phyloP scores from a whole-genome alignment of 2,888 invertebrate genomes.

The Gortyna flavago region DNA sequence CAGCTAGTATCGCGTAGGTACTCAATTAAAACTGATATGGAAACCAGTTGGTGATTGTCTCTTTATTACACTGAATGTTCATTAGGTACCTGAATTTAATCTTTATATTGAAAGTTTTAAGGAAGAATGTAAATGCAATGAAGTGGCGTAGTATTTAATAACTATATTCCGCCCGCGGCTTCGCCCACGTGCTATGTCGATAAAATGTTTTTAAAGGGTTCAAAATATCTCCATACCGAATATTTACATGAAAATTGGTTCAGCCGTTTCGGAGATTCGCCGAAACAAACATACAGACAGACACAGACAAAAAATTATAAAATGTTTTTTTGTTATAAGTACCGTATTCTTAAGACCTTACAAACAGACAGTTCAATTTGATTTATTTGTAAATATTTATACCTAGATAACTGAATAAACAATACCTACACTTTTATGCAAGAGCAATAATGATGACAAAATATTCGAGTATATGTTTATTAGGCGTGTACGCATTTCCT shows the following conservation, averaged over 20 bases:
- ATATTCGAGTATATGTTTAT: background rate
- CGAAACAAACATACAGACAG: no score
- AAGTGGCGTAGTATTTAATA: background rate
- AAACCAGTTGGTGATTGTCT: constrained; percentile 52
- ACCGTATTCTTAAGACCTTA: no score
- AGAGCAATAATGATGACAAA: background rate
- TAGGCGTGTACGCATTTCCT: constrained; percentile 4
- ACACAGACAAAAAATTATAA: no score
- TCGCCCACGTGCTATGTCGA: no score
- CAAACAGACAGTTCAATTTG: no score
- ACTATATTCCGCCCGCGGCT: no score
- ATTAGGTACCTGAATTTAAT: constrained; percentile 4
- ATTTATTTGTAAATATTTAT: no score
- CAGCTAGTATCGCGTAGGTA: constrained; percentile 52
- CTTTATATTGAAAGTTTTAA: background rate
- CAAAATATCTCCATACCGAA: no score
- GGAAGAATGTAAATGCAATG: background rate
- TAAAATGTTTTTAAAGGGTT: no score
- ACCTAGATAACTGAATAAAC: background rate
- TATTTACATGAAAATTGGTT: no score
- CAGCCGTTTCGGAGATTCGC: no score
- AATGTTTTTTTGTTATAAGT: no score
- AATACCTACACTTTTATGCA: background rate
- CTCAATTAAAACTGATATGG: constrained; percentile 58
- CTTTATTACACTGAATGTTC: constrained; percentile 21